phyloP scores from a whole-genome alignment of 2,888 invertebrate genomes.

The Ditula angustiorana region DNA sequence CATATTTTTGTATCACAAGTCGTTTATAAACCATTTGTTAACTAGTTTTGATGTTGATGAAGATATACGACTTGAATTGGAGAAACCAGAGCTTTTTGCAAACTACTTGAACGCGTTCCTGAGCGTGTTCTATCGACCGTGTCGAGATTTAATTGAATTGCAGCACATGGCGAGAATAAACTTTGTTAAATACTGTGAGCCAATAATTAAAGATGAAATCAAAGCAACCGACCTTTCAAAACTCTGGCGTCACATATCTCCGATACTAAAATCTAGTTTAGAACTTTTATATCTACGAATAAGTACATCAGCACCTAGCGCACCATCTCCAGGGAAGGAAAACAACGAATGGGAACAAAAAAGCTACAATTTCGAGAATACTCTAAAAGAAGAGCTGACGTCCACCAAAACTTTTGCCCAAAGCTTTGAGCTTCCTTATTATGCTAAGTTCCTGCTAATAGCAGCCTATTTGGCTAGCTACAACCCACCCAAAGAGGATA shows the following conservation, averaged over 20 bases:
- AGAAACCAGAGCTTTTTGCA: slow-evolving; percentile 87
- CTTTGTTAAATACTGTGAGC: slow-evolving; percentile 92
- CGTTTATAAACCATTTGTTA: slow-evolving; percentile 66
- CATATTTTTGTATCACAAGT: slow-evolving; percentile 69
- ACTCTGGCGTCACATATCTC: slow-evolving; percentile 93
- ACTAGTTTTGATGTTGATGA: slow-evolving; percentile 58
- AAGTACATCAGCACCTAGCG: slow-evolving; percentile 60
- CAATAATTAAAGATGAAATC: slow-evolving; percentile 88
- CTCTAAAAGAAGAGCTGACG: slow-evolving; percentile 73
- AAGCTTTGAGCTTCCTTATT: slow-evolving; percentile 93
- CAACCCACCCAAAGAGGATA: slow-evolving; percentile 95
- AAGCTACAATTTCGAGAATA: slow-evolving; percentile 66
- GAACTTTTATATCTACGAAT: slow-evolving; percentile 92
- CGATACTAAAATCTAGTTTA: slow-evolving; percentile 90
- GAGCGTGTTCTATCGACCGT: slow-evolving; percentile 93
- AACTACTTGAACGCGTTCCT: slow-evolving; percentile 93
- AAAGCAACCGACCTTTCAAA: slow-evolving; percentile 87
- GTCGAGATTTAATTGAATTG: slow-evolving; percentile 94
- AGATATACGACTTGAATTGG: slow-evolving; percentile 62
- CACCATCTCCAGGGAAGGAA: slow-evolving; percentile 68
- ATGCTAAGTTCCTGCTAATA: slow-evolving; percentile 95
- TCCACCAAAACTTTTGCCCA: slow-evolving; percentile 86
- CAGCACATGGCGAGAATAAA: slow-evolving; percentile 91
- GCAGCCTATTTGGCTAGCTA: slow-evolving; percentile 97
- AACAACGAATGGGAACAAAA: slow-evolving; percentile 54